Evolutionary conservation across 2,888 invertebrate species (phyloP).

Genomic region (Lithophane semibrunnea): DNA sequence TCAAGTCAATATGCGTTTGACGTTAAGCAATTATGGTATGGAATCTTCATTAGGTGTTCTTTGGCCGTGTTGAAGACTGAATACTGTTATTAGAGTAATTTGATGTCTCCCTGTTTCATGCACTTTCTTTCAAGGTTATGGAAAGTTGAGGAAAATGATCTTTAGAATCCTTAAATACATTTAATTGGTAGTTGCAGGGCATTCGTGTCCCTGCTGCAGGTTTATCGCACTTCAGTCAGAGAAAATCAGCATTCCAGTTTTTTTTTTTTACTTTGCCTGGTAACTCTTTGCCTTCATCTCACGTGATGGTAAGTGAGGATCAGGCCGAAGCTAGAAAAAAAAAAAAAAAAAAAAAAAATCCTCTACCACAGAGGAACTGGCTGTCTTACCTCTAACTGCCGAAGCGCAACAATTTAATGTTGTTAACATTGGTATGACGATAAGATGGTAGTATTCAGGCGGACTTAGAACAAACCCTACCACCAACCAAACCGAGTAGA

Average conservation of each 20-base stretch:
- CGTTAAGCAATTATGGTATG: conserved; percentile 23
- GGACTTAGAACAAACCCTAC: too few relatives aligned
- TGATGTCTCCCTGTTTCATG: background rate
- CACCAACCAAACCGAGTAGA: too few relatives aligned
- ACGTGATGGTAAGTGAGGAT: too few relatives aligned
- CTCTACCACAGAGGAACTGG: too few relatives aligned
- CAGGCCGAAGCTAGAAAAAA: too few relatives aligned
- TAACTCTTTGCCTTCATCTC: too few relatives aligned
- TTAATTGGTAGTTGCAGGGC: background rate
- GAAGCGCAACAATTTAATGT: too few relatives aligned
- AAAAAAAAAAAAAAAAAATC: too few relatives aligned
- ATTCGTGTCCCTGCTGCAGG: background rate
- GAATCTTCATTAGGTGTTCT: conserved; percentile 44
- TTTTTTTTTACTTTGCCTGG: too few relatives aligned
- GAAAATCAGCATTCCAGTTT: background rate
- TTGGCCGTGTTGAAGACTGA: background rate
- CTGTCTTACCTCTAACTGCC: too few relatives aligned
- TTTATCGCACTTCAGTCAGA: background rate
- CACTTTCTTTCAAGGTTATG: background rate
- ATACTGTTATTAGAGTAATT: background rate
- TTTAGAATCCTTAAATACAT: background rate
- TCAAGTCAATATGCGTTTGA: conserved; percentile 46
- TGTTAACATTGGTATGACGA: too few relatives aligned
- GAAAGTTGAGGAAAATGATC: background rate
- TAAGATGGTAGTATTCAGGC: too few relatives aligned